Percentiles rank a stretch among this genome's conserved stretches.
Conservation (phyloP, 2,888 invertebrate genomes). For the Orthonychiurus folsomi region DNA sequence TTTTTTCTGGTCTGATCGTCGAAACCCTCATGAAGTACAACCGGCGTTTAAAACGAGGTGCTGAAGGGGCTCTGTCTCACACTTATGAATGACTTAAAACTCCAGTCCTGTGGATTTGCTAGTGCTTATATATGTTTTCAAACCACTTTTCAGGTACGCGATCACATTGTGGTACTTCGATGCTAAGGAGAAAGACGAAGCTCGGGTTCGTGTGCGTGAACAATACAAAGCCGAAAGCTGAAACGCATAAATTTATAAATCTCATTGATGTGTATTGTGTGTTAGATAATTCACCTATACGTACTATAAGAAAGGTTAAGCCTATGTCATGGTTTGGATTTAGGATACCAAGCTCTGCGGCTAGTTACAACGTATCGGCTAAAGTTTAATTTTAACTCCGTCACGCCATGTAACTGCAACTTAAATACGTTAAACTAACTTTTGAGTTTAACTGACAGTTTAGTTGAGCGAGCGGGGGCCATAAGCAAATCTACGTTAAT, state of each 20-base stretch:
- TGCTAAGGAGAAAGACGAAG: slow-evolving; percentile 67
- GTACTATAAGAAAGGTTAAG: too few species aligned
- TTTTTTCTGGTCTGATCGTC: slow-evolving; percentile 94
- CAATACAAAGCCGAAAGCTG: slow-evolving; percentile 3
- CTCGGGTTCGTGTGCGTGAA: slow-evolving; percentile 42
- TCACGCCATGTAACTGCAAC: too few species aligned
- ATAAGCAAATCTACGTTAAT: too few species aligned
- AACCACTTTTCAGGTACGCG: slow-evolving; percentile 62
- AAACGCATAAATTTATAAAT: background rate
- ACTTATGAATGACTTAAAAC: background rate
- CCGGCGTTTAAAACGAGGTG: slow-evolving; percentile 74
- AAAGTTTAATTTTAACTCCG: too few species aligned
- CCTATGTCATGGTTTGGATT: too few species aligned
- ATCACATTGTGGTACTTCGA: slow-evolving; percentile 91
- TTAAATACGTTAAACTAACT: too few species aligned
- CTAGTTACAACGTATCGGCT: too few species aligned
- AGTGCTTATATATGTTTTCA: background rate
- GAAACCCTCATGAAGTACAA: slow-evolving; percentile 95
- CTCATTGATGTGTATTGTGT: background rate
- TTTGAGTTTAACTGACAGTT: too few species aligned
- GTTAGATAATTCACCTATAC: background rate
- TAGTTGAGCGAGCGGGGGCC: too few species aligned
- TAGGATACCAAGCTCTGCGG: too few species aligned
- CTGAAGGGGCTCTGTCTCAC: background rate
- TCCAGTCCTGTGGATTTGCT: background rate